Conservation (phyloP, 2,797 vertebrate genomes). For the Streptopelia turtur region DNA sequence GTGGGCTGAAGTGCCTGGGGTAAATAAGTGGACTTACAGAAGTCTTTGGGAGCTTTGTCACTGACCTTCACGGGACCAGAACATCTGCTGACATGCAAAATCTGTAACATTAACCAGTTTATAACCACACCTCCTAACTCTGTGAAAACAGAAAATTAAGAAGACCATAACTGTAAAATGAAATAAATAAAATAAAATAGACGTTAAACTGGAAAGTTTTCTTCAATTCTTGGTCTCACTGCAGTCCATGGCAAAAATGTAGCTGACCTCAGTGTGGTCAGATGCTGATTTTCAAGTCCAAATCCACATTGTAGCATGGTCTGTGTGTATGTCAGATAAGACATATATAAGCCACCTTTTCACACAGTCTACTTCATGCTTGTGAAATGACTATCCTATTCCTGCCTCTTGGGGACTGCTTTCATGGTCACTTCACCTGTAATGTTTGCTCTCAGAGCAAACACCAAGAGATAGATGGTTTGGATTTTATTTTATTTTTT, state of each 20-base stretch:
- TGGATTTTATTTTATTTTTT: neutral
- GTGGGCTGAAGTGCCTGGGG: neutral
- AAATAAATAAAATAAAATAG: neutral
- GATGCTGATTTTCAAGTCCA: neutral
- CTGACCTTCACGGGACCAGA: neutral
- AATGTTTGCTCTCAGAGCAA: neutral
- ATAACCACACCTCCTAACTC: neutral
- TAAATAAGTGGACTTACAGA: neutral
- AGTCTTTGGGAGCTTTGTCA: neutral
- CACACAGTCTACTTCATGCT: neutral
- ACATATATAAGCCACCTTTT: neutral
- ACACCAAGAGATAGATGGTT: neutral
- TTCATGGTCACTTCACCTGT: neutral
- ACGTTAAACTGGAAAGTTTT: neutral
- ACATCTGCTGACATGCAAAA: neutral
- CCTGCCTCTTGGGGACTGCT: neutral
- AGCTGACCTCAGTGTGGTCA: neutral
- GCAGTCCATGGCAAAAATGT: neutral
- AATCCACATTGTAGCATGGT: neutral
- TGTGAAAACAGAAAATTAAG: neutral
- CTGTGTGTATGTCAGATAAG: neutral
- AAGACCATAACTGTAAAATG: neutral
- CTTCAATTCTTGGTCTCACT: neutral
- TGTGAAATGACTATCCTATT: neutral
- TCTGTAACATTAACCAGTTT: neutral